Evolutionary conservation across 1,140 invertebrate genomes (phyloP).

Genomic region (Xylocopa sonorina): DNA sequence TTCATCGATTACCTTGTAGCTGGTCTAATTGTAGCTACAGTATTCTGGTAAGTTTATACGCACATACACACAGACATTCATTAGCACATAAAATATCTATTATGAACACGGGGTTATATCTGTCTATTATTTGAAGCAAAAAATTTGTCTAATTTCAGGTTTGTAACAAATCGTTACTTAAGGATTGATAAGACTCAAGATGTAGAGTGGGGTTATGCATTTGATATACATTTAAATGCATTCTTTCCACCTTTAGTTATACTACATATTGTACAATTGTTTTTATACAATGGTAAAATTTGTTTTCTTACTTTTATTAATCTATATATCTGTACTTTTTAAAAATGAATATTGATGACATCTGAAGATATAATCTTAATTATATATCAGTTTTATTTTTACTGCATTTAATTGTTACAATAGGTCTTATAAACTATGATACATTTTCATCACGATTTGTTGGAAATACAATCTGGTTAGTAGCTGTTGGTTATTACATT

Average conservation of each 20-base stretch:
- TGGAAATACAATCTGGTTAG: conserved; percentile 97
- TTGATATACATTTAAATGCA: conserved; percentile 99
- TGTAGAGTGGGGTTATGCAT: conserved; percentile 99
- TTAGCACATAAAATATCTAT: too few species aligned
- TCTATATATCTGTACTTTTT: too few species aligned
- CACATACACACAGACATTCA: too few species aligned
- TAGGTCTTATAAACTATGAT: conserved; percentile 89
- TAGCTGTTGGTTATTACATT: conserved; percentile 95
- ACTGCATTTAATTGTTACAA: conserved; percentile 75
- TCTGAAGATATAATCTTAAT: too few species aligned
- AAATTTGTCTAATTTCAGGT: conserved; percentile 84
- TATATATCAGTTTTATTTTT: neutral
- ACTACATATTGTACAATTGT: conserved; percentile 95
- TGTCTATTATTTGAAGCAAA: conserved; percentile 38
- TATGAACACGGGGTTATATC: too few species aligned
- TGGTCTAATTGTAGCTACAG: conserved; percentile 93
- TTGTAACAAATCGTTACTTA: conserved; percentile 94
- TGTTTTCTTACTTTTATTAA: conserved; percentile 22
- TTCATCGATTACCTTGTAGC: conserved; percentile 97
- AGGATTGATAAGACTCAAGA: conserved; percentile 87
- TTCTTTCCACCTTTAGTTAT: conserved; percentile 97
- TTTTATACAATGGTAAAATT: conserved; percentile 92
- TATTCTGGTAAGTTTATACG: conserved; percentile 90
- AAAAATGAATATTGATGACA: too few species aligned
- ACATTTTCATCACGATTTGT: conserved; percentile 91